Conservation (phyloP, 2,888 invertebrate genomes). For the Cremastobaeus sp. region DNA sequence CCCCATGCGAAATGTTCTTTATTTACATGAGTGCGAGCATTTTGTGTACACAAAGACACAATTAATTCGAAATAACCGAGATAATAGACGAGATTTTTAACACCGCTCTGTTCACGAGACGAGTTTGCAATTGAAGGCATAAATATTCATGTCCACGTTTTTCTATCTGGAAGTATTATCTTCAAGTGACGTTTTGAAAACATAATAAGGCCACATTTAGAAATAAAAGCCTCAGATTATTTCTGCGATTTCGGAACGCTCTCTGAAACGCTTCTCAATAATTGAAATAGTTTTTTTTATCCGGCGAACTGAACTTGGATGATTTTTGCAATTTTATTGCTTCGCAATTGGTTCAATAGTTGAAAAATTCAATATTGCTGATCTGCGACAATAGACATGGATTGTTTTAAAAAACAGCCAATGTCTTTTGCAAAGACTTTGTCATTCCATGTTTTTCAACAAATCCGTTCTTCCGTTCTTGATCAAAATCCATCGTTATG, state of each 20-base stretch:
- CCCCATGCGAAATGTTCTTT: too few species aligned
- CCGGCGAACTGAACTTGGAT: not conserved
- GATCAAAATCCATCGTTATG: too few species aligned
- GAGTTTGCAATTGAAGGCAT: not conserved
- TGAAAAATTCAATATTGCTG: too few species aligned
- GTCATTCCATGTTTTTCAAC: too few species aligned
- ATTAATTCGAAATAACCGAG: not conserved
- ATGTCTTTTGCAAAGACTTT: too few species aligned
- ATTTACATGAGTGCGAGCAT: too few species aligned
- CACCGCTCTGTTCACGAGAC: not conserved
- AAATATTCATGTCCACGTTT: conserved; percentile 8
- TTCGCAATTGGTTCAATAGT: too few species aligned
- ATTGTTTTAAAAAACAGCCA: too few species aligned
- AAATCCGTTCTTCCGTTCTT: too few species aligned
- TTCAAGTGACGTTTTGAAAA: not conserved
- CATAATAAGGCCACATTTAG: not conserved
- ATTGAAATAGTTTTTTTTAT: not conserved
- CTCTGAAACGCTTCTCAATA: not conserved
- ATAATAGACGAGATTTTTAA: not conserved
- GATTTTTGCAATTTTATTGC: too few species aligned
- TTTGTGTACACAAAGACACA: not conserved
- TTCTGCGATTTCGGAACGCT: too few species aligned
- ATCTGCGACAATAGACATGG: too few species aligned
- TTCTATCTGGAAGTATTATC: not conserved
- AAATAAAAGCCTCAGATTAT: not conserved